These are phyloP conservation scores for Neuroscelio doddi DNA, from an alignment of 2,888 invertebrate genomes.

Conservation along the genomic window DNA sequence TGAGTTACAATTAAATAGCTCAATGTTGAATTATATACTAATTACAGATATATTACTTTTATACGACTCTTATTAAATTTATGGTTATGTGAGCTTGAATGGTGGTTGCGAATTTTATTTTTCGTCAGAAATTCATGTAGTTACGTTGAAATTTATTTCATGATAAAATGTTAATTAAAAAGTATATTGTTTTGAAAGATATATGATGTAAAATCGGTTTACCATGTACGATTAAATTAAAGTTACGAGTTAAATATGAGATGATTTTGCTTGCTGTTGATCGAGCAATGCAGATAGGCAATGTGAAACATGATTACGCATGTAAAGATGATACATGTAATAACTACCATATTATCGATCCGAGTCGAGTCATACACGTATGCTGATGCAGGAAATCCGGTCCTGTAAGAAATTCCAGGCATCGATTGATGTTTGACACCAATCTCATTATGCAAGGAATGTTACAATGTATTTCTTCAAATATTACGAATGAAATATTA, in stretches of 20 bases:
- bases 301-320: conserved; percentile 67
- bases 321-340: conserved; percentile 66
- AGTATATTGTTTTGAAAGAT: neutral
- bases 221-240: conserved; percentile 33
- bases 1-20: conserved; percentile 24
- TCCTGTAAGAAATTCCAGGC: conserved; percentile 50
- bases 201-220: neutral
- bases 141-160: no score
- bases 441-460: conserved; percentile 46
- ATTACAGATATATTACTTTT: neutral
- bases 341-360: conserved; percentile 69
- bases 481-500: no score
- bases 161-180: no score
- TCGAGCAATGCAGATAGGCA: conserved; percentile 58
- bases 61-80: neutral
- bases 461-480: conserved; percentile 8
- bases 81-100: neutral
- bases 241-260: conserved; percentile 29
- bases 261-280: conserved; percentile 32
- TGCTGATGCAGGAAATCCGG: conserved; percentile 58
- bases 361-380: conserved; percentile 44
- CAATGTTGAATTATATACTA: neutral
- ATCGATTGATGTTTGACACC: conserved; percentile 46
- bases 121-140: no score
- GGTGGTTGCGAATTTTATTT: no score